Evolutionary conservation across 2,113 vertebrate genomes (phyloP).

Genomic region (Stegastes partitus): DNA sequence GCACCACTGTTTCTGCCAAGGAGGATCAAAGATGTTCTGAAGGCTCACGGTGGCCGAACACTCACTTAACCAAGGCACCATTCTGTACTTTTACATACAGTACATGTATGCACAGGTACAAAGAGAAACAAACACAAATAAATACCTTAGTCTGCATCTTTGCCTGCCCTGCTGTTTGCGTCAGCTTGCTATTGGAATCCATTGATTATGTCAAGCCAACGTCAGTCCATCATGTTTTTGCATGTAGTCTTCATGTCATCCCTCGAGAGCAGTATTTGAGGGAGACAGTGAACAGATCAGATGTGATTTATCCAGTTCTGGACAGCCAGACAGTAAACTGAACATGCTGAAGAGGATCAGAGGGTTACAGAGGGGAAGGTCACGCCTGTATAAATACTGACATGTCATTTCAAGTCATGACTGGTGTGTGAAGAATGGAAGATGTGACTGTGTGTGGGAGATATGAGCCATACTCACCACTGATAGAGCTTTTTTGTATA

Average conservation of each 20-base stretch:
- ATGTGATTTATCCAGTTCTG: constrained; percentile 55
- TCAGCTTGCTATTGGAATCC: neutral
- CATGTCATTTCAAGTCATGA: constrained; percentile 16
- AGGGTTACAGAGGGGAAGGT: constrained; percentile 67
- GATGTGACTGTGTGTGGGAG: neutral
- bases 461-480: neutral
- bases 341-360: constrained; percentile 47
- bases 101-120: neutral
- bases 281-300: constrained; percentile 34
- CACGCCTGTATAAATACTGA: constrained; percentile 67
- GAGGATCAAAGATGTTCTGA: no score
- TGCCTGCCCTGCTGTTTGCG: no score
- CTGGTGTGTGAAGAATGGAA: constrained; percentile 28
- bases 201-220: constrained; percentile 47
- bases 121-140: neutral
- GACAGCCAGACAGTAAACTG: constrained; percentile 45
- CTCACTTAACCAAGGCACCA: no score
- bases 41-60: no score
- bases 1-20: neutral
- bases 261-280: neutral
- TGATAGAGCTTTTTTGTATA: neutral
- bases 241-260: constrained; percentile 13
- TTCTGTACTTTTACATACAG: neutral
- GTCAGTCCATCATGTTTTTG: constrained; percentile 8
- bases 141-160: constrained; percentile 30